A percentile compares a stretch with the other conserved stretches of the same genome.
Conservation (phyloP, 2,888 invertebrate species). For the Nebria brevicollis region DNA sequence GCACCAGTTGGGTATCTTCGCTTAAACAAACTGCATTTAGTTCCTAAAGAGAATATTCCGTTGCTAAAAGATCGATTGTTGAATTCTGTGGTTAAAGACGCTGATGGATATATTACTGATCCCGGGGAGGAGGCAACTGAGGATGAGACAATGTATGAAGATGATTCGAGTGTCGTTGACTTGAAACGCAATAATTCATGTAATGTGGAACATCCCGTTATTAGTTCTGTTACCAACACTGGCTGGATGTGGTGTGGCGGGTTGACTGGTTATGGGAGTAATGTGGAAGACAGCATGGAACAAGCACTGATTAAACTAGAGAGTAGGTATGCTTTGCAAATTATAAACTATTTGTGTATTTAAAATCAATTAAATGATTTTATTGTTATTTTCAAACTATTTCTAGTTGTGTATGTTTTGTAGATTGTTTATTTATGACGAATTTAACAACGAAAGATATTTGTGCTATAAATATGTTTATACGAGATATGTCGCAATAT, state of each 20-base stretch:
- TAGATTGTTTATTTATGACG: conserved; percentile 66
- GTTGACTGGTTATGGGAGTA: conserved; percentile 75
- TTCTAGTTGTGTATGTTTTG: conserved; percentile 50
- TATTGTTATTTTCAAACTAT: neutral
- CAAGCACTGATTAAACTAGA: conserved; percentile 80
- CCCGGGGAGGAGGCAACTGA: conserved; percentile 59
- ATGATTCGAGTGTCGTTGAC: conserved; percentile 53
- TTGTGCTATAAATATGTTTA: conserved; percentile 85
- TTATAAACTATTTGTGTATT: neutral
- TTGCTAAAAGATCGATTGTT: conserved; percentile 57
- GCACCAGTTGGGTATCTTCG: conserved; percentile 96
- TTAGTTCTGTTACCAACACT: conserved; percentile 56
- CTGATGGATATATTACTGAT: conserved; percentile 57
- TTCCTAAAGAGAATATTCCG: conserved; percentile 68
- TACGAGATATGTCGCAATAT: conserved; percentile 85
- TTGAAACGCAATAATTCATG: neutral
- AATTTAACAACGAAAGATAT: conserved; percentile 72
- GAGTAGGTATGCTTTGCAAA: conserved; percentile 72
- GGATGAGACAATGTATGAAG: conserved; percentile 49
- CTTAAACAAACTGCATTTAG: conserved; percentile 83
- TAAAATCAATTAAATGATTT: neutral
- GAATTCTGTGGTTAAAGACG: conserved; percentile 57
- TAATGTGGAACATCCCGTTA: conserved; percentile 43
- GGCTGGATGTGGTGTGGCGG: conserved; percentile 90
- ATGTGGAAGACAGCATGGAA: conserved; percentile 73